Evolutionary conservation across 2,797 vertebrate genomes (phyloP), one percentile per base, ranked within the genome.

Genomic region (Alca torda): DNA sequence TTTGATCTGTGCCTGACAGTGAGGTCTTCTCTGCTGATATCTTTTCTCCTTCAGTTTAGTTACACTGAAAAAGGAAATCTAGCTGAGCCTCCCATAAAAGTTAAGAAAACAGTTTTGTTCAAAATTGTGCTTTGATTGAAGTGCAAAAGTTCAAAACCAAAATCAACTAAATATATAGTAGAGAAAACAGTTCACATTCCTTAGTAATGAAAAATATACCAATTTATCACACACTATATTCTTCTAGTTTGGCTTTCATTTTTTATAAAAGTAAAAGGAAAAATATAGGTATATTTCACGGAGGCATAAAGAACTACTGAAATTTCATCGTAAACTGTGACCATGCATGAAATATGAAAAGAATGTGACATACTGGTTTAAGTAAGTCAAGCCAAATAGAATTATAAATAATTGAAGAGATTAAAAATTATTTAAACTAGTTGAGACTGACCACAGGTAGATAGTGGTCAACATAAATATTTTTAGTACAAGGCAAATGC

Each of bases 121-220:
- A 97, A 96, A 97, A 96, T 97, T 96, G 84, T 48, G 83, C 92
- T 97, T 96, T 97, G 95, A 97, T 96, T 96, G 93, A 97, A 97
- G 91, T 95, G 75, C 54, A 95, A 95, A 97, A 73, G 78, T 97
- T 98, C 95, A 97, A 97, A 97, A 68, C 26, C 78, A 84, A 97
- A 95, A 93, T 53, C 37, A 97, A 82, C 48, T 96, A 97, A 97
- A 96, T 96, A 92, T 73, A 91, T 73, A 92, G 68, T 24, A 90
- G 45, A 96, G 75, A 95, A 98, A 98, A 96, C 63, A 89, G 54
- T 84, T 86, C 64, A 90, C 21, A 19, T 95, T 91, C 59, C 91
- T 91, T 82, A 94, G 69, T 95, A 97, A 97, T 92, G 81, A 97
- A 97, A 98, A 97, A 93, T 93, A 95, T 56, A 96, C 54, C 76